Percentiles rank a stretch among this genome's conserved stretches.
phyloP scores from a whole-genome alignment of 2,113 vertebrate species.

The Himantopus leucocephalus region DNA sequence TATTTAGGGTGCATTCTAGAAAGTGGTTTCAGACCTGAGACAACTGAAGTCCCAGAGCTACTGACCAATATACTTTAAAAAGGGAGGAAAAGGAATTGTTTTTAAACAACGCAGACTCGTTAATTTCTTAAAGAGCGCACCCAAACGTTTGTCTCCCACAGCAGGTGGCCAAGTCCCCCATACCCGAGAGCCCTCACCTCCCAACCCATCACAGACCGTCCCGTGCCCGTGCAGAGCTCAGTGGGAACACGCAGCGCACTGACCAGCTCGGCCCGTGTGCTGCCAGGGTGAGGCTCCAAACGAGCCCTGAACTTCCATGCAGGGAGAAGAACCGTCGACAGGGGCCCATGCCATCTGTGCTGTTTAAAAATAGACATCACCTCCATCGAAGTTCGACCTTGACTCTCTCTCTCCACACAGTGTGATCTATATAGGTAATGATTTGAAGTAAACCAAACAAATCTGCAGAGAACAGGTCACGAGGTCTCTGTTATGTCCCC shows the following conservation, averaged over 20 bases:
- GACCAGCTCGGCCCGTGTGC: rapidly evolving
- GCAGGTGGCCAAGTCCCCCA: too few relatives aligned
- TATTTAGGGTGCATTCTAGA: not conserved
- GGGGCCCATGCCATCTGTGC: not conserved
- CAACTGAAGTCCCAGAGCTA: not conserved
- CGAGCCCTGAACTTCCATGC: not conserved
- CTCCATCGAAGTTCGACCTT: not conserved
- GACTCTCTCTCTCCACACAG: not conserved
- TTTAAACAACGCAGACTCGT: not conserved
- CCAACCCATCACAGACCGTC: rapidly evolving
- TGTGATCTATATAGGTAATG: not conserved
- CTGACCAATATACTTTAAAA: rapidly evolving
- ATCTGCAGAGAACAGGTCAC: not conserved
- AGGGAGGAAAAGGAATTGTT: rapidly evolving
- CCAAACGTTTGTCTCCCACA: not conserved
- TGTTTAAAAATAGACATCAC: constrained; percentile 3
- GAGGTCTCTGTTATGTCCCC: not conserved
- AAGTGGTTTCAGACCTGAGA: not conserved
- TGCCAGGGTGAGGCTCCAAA: not conserved
- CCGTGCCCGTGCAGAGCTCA: rapidly evolving
- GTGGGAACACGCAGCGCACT: not conserved
- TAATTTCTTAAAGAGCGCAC: rapidly evolving
- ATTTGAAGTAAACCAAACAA: not conserved
- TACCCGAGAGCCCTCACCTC: not conserved
- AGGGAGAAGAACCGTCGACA: not conserved